Evolutionary conservation across 2,797 vertebrate genomes (phyloP).

Genomic region (Enoplosus armatus): DNA sequence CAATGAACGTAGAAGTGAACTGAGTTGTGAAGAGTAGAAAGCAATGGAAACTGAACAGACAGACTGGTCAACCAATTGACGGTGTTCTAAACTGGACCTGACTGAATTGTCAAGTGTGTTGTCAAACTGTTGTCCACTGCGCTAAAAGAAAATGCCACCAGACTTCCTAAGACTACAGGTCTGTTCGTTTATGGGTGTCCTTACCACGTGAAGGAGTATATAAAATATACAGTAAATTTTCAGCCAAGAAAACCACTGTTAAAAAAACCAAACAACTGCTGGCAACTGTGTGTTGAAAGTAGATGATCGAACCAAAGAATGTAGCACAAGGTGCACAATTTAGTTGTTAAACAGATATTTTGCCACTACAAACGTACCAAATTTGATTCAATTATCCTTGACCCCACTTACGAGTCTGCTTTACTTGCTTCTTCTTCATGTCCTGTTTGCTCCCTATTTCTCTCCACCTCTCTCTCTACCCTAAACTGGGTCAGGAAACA

Average conservation of each 20-base stretch:
- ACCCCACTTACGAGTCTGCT: background rate
- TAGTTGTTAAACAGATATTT: background rate
- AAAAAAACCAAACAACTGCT: background rate
- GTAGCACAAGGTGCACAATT: background rate
- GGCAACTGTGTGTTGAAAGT: background rate
- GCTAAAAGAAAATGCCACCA: background rate
- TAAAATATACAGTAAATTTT: background rate
- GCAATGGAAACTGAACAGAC: constrained; percentile 21
- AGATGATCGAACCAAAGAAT: background rate
- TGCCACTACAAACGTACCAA: background rate
- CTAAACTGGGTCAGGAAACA: constrained; percentile 46
- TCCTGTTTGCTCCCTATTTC: constrained; percentile 28
- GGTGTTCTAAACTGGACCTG: constrained; percentile 36
- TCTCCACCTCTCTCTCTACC: constrained; percentile 10
- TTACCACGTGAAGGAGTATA: background rate
- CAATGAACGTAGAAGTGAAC: constrained; percentile 2
- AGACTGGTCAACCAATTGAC: constrained; percentile 24
- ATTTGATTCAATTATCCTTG: background rate
- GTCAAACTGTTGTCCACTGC: constrained; percentile 27
- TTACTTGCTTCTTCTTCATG: constrained; percentile 8
- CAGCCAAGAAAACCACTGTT: background rate
- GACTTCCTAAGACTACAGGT: constrained; percentile 14
- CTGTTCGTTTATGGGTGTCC: constrained; percentile 22
- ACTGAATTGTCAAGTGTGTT: constrained; percentile 46
- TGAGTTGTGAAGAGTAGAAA: constrained; percentile 6